phyloP scores from a whole-genome alignment of 2,888 invertebrate genomes.

The Dyspetes luteomarginatus region DNA sequence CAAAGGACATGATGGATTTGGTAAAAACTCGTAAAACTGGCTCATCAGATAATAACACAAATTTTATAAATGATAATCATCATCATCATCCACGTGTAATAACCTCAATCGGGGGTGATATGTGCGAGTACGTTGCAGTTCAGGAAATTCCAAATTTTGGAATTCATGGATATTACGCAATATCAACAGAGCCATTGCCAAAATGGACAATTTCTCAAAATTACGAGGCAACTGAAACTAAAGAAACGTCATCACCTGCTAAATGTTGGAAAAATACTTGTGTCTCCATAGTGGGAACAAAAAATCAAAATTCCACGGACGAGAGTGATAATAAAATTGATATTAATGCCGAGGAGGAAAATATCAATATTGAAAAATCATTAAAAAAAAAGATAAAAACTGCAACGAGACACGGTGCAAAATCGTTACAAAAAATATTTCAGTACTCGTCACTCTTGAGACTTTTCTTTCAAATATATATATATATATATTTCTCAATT shows the following conservation, averaged over 20 bases:
- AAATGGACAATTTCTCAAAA: constrained; percentile 76
- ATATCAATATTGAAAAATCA: background rate
- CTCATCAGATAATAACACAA: background rate
- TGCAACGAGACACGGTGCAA: constrained; percentile 41
- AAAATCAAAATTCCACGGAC: background rate
- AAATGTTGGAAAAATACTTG: constrained; percentile 50
- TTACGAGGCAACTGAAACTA: background rate
- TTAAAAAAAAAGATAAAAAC: constrained; percentile 26
- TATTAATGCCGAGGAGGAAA: background rate
- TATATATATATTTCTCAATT: background rate
- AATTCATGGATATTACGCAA: constrained; percentile 84
- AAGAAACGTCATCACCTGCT: no score
- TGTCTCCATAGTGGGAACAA: background rate
- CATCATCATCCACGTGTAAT: constrained; percentile 51
- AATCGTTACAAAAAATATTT: constrained; percentile 51
- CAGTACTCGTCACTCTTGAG: constrained; percentile 25
- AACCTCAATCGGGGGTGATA: constrained; percentile 75
- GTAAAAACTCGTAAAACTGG: constrained; percentile 36
- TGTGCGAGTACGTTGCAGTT: constrained; percentile 83
- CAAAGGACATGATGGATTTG: constrained; percentile 64
- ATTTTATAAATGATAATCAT: no score
- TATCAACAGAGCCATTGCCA: constrained; percentile 83
- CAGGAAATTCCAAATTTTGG: constrained; percentile 84
- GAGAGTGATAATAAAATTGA: background rate
- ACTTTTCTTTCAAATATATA: background rate